These are phyloP conservation scores for Zophobas atratus DNA, from an alignment of 1,140 invertebrate genomes.

Conservation along the genomic window DNA sequence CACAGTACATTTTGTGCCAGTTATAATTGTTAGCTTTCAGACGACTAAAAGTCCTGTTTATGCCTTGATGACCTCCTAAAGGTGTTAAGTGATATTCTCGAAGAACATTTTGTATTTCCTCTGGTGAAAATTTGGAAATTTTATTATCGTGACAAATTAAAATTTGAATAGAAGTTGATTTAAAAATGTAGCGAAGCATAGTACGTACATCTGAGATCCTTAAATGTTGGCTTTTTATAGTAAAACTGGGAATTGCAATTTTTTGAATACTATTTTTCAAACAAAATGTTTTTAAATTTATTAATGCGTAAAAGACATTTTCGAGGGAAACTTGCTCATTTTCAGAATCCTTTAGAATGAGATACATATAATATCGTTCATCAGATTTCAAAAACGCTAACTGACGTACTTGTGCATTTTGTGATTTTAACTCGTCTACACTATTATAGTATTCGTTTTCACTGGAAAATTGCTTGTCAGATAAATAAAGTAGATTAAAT, in stretches of 20 bases:
- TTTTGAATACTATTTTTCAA: neutral
- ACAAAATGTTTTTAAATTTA: neutral
- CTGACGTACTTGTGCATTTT: neutral
- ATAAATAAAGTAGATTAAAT: neutral
- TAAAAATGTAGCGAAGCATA: neutral
- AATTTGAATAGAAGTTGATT: neutral
- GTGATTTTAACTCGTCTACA: neutral
- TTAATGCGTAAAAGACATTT: neutral
- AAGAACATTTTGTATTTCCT: neutral
- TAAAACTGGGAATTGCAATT: neutral
- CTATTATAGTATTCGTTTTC: neutral
- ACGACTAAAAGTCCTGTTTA: neutral
- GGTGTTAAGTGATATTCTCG: neutral
- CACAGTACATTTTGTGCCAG: neutral
- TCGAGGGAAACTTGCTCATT: neutral
- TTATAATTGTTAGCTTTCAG: neutral
- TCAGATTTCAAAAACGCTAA: neutral
- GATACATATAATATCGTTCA: neutral
- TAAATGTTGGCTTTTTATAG: neutral
- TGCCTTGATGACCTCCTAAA: neutral
- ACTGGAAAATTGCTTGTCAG: neutral
- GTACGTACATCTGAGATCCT: neutral
- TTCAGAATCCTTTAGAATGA: neutral
- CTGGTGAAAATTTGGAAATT: neutral
- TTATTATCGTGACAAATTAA: slow-evolving; percentile 1